A percentile compares a stretch with the other conserved stretches of the same genome.
These are phyloP conservation scores for Heliopora coerulea DNA, from an alignment of 92 coral and sea anemone species.

Conservation along the genomic window DNA sequence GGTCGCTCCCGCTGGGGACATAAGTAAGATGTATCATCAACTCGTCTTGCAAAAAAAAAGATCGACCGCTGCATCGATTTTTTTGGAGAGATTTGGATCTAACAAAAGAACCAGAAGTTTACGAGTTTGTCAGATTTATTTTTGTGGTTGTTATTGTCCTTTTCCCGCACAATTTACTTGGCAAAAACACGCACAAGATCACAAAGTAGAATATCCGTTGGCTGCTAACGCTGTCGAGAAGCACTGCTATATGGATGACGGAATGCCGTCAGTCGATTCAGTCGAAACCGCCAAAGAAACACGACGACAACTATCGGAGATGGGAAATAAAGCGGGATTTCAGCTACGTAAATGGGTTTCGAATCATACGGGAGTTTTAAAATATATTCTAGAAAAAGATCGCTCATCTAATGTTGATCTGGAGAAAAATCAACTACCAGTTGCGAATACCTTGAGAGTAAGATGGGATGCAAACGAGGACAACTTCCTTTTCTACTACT, in stretches of 20 bases:
- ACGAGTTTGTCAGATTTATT: slow-evolving; percentile 29
- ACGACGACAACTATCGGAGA: slow-evolving; percentile 13
- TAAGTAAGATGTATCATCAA: slow-evolving; percentile 59
- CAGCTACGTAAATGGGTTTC: slow-evolving; percentile 45
- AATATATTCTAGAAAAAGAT: slow-evolving; percentile 25
- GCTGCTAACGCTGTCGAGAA: slow-evolving; percentile 48
- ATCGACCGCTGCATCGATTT: slow-evolving; percentile 44
- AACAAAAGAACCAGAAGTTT: slow-evolving; percentile 42
- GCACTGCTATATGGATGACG: slow-evolving; percentile 44
- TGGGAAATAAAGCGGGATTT: slow-evolving; percentile 18
- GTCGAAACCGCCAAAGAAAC: not conserved
- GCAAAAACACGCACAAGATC: slow-evolving; percentile 49
- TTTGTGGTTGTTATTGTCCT: slow-evolving; percentile 59
- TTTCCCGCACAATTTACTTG: slow-evolving; percentile 50
- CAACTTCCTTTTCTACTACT: not conserved
- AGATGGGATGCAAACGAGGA: not conserved
- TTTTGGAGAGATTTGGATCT: slow-evolving; percentile 45
- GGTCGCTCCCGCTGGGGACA: slow-evolving; percentile 43
- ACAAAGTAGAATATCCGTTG: slow-evolving; percentile 47
- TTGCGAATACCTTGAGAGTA: slow-evolving; percentile 5
- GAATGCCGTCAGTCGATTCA: slow-evolving; percentile 40
- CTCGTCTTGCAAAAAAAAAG: slow-evolving; percentile 21
- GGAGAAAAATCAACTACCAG: slow-evolving; percentile 22
- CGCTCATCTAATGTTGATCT: slow-evolving; percentile 35
- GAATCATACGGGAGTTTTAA: slow-evolving; percentile 30